These are phyloP conservation scores for Drosophila phalerata DNA, from an alignment of 2,888 invertebrate genomes.

Conservation along the genomic window DNA sequence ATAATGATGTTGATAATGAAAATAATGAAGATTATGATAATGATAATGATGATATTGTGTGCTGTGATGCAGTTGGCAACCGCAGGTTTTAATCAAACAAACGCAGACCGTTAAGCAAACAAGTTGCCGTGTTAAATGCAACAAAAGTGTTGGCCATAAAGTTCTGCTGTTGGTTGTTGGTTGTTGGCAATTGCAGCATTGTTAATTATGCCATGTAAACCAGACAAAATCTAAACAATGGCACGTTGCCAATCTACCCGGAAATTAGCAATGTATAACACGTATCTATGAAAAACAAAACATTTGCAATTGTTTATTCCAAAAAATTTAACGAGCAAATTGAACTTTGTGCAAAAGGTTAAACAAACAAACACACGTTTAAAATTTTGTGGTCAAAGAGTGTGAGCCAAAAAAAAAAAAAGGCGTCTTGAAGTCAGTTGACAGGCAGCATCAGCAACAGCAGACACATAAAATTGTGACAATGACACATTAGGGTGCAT, in stretches of 20 bases:
- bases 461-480: slow-evolving; percentile 50
- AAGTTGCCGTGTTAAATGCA: slow-evolving; percentile 38
- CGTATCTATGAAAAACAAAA: slow-evolving; percentile 7
- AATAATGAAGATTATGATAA: no score
- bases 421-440: slow-evolving; percentile 38
- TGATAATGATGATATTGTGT: slow-evolving; percentile 4
- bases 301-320: slow-evolving; percentile 50
- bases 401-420: background rate
- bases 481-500: slow-evolving; percentile 60
- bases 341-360: slow-evolving; percentile 74
- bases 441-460: slow-evolving; percentile 19
- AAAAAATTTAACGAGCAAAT: slow-evolving; percentile 55
- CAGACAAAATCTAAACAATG: slow-evolving; percentile 58
- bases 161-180: slow-evolving; percentile 8
- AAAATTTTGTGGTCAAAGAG: background rate
- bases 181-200: slow-evolving; percentile 40
- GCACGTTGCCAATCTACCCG: slow-evolving; percentile 54
- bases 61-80: slow-evolving; percentile 40
- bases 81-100: slow-evolving; percentile 40
- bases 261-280: slow-evolving; percentile 21
- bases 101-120: slow-evolving; percentile 32
- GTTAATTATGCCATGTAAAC: slow-evolving; percentile 59
- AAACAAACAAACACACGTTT: slow-evolving; percentile 45
- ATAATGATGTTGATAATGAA: slow-evolving; percentile 16
- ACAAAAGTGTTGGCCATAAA: slow-evolving; percentile 63